phyloP scores from a whole-genome alignment of 1,140 invertebrate species.

The Calliphora vicina region DNA sequence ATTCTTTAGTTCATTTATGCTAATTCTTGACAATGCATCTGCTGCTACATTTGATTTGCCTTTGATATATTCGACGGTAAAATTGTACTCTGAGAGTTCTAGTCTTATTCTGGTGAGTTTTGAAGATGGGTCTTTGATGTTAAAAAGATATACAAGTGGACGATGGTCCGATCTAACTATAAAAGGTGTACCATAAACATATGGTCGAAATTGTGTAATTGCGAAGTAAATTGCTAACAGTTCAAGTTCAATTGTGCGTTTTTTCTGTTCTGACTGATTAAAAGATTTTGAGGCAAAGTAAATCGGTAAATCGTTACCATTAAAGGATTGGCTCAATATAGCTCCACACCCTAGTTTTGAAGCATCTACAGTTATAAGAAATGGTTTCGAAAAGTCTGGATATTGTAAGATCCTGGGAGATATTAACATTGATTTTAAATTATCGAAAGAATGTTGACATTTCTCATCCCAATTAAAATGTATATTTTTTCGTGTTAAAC shows the following conservation, averaged over 20 bases:
- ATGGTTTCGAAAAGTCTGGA: not conserved
- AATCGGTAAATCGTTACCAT: slow-evolving; percentile 1
- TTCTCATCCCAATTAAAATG: not conserved
- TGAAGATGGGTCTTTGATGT: not conserved
- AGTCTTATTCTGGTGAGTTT: not conserved
- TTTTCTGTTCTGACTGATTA: not conserved
- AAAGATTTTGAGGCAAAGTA: not conserved
- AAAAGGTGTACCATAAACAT: not conserved
- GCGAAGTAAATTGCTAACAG: not conserved
- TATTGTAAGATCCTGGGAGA: not conserved
- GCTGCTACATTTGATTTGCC: not conserved
- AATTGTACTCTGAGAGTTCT: not conserved
- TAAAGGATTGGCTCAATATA: not conserved
- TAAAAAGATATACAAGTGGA: not conserved
- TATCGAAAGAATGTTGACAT: slow-evolving; percentile 7
- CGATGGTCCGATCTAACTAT: not conserved
- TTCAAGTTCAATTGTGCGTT: not conserved
- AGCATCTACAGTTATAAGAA: not conserved
- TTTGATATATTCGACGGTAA: not conserved
- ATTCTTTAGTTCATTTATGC: not conserved
- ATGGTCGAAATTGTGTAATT: not conserved
- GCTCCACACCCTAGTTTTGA: not conserved
- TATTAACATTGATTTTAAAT: not conserved
- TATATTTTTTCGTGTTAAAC: not conserved
- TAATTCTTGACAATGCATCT: not conserved